phyloP scores from a whole-genome alignment of 2,113 vertebrate species.

The Gracilinanus agilis region DNA sequence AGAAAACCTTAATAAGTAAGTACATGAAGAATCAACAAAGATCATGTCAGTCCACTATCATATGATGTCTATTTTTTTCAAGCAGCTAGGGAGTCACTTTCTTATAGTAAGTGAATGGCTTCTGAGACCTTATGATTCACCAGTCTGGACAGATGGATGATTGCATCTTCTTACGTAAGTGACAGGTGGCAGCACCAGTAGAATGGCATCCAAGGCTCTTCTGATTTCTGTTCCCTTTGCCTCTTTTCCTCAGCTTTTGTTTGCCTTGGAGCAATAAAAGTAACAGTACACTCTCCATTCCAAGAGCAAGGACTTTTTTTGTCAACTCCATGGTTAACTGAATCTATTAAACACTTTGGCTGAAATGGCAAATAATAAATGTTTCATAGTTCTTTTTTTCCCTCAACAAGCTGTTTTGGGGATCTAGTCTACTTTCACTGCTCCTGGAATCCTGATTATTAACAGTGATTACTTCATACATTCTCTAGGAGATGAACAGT shows the following conservation, averaged over 20 bases:
- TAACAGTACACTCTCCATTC: slow-evolving; percentile 11
- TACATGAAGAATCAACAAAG: slow-evolving; percentile 56
- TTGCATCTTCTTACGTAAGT: slow-evolving; percentile 58
- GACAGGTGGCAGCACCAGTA: slow-evolving; percentile 56
- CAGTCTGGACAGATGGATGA: slow-evolving; percentile 52
- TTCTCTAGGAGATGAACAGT: background rate
- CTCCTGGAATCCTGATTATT: slow-evolving; percentile 30
- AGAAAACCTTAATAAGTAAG: slow-evolving; percentile 46
- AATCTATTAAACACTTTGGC: background rate
- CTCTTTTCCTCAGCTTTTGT: slow-evolving; percentile 49
- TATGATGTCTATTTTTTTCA: slow-evolving; percentile 33
- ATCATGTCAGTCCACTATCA: slow-evolving; percentile 47
- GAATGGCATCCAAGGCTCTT: slow-evolving; percentile 62
- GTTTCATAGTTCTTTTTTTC: background rate
- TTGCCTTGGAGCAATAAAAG: slow-evolving; percentile 52
- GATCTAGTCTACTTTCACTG: background rate
- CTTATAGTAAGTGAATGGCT: slow-evolving; percentile 45
- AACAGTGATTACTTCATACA: background rate
- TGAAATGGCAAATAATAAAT: slow-evolving; percentile 26
- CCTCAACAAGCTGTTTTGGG: slow-evolving; percentile 31
- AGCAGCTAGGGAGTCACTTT: slow-evolving; percentile 29
- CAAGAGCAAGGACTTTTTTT: slow-evolving; percentile 12
- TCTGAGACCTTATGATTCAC: slow-evolving; percentile 63
- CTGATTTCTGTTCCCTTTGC: slow-evolving; percentile 27
- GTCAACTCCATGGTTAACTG: slow-evolving; percentile 13